A percentile compares a stretch with the other conserved stretches of the same genome.
These are phyloP conservation scores for Melanerpes formicivorus DNA, from an alignment of 2,113 vertebrate genomes.

Conservation along the genomic window DNA sequence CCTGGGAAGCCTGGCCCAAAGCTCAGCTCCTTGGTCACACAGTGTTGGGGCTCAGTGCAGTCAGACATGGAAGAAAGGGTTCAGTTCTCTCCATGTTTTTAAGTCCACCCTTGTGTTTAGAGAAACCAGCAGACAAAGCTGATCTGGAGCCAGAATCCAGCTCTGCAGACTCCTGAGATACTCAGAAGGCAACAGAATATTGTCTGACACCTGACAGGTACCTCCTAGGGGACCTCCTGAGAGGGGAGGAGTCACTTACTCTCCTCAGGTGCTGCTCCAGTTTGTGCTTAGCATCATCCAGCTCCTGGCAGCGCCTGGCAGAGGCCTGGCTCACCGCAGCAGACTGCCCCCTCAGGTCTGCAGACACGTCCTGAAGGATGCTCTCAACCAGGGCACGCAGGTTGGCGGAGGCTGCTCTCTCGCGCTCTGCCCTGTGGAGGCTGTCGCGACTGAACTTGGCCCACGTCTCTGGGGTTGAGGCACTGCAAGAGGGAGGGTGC, in stretches of 20 bases:
- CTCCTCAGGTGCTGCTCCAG: slow-evolving; percentile 80
- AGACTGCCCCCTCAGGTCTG: slow-evolving; percentile 85
- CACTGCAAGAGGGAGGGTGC: slow-evolving; percentile 52
- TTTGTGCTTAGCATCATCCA: slow-evolving; percentile 76
- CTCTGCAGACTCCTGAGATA: not conserved
- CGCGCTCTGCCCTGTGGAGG: slow-evolving; percentile 77
- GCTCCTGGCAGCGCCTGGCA: slow-evolving; percentile 73
- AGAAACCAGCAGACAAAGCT: not conserved
- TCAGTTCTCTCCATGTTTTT: not conserved
- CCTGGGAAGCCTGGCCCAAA: not conserved
- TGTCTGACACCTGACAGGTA: fast-evolving
- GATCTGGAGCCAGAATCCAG: not conserved
- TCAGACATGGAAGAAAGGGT: not conserved
- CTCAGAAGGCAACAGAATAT: not conserved
- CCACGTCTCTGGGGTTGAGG: slow-evolving; percentile 81
- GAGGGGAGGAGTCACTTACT: slow-evolving; percentile 40
- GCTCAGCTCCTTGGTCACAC: not conserved
- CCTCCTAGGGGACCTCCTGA: not conserved
- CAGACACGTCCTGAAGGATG: slow-evolving; percentile 81
- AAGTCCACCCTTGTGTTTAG: not conserved
- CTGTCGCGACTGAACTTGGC: slow-evolving; percentile 83
- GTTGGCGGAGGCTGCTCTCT: slow-evolving; percentile 77
- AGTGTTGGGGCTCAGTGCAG: not conserved
- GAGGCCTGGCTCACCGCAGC: slow-evolving; percentile 79
- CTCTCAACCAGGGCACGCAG: slow-evolving; percentile 81